Conservation (phyloP, 2,797 vertebrate species). For the Arrhamphus sclerolepis region DNA sequence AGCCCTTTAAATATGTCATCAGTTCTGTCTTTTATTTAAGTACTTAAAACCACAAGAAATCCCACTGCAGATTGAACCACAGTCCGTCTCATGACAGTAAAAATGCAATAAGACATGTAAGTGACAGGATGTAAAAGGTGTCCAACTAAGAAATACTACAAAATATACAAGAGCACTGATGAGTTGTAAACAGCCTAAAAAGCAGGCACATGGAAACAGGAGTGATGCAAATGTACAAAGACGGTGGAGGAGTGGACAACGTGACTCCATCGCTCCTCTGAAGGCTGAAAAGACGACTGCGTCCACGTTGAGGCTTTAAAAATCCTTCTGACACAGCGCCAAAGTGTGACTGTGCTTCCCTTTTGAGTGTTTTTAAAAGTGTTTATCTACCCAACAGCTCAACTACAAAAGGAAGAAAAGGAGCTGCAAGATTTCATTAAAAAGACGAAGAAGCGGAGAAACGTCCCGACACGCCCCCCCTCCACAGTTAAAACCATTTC, state of each 20-base stretch:
- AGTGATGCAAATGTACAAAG: slow-evolving; percentile 26
- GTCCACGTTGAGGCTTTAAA: too few relatives aligned
- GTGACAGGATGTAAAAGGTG: slow-evolving; percentile 6
- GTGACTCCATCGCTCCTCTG: slow-evolving; percentile 5
- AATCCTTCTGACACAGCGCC: too few relatives aligned
- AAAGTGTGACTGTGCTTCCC: slow-evolving; percentile 32
- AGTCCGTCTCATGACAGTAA: slow-evolving; percentile 8
- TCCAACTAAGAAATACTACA: slow-evolving; percentile 23
- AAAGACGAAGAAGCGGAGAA: background rate
- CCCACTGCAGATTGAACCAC: slow-evolving; percentile 6
- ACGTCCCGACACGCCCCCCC: too few relatives aligned
- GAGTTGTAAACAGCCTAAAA: slow-evolving; percentile 16
- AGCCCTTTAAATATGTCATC: background rate
- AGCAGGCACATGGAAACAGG: slow-evolving; percentile 23
- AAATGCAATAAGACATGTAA: slow-evolving; percentile 8
- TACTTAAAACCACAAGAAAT: slow-evolving; percentile 47
- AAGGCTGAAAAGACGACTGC: background rate
- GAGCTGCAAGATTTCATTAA: background rate
- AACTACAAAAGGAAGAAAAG: background rate
- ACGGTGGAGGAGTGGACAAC: background rate
- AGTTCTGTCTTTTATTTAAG: slow-evolving; percentile 56
- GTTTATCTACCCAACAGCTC: background rate
- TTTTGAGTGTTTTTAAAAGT: slow-evolving; percentile 28
- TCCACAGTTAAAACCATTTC: slow-evolving; percentile 9
- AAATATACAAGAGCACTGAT: slow-evolving; percentile 42